These are phyloP conservation scores for Neoseiulus cucumeris DNA, from an alignment of 1,140 invertebrate genomes.

Conservation along the genomic window DNA sequence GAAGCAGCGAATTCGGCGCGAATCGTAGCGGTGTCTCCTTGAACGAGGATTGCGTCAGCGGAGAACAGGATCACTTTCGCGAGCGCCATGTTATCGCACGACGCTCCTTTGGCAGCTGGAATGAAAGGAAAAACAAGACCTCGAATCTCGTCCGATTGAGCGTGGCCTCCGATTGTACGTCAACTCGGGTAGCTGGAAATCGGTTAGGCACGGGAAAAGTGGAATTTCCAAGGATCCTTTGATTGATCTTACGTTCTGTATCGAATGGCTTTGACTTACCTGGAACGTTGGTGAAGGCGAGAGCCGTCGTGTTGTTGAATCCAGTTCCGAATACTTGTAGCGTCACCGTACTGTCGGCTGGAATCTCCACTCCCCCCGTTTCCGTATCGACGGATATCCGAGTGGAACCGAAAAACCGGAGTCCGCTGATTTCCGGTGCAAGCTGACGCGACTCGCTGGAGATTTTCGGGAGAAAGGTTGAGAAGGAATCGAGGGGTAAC, in stretches of 20 bases:
- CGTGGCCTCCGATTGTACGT: too few relatives aligned
- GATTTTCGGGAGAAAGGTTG: too few relatives aligned
- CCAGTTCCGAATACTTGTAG: background rate
- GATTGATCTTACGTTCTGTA: too few relatives aligned
- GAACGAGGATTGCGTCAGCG: background rate
- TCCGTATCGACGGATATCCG: background rate
- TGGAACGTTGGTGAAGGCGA: background rate
- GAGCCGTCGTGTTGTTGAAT: background rate
- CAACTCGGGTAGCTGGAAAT: too few relatives aligned
- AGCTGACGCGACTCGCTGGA: background rate
- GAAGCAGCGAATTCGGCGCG: background rate
- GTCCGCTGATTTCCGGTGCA: background rate
- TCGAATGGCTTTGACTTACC: background rate
- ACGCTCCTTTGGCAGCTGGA: slow-evolving; percentile 28
- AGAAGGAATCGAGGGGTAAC: too few relatives aligned
- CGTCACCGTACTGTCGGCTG: background rate
- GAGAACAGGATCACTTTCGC: slow-evolving; percentile 27
- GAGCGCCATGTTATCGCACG: slow-evolving; percentile 29
- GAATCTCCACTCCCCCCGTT: background rate
- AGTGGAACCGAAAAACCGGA: background rate
- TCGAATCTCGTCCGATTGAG: too few relatives aligned
- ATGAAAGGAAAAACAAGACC: too few relatives aligned
- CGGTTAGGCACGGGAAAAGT: too few relatives aligned
- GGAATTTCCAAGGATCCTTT: too few relatives aligned
- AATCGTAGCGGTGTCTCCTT: background rate